Conservation (phyloP, 2,888 invertebrate species). For the Geotrupes spiniger region DNA sequence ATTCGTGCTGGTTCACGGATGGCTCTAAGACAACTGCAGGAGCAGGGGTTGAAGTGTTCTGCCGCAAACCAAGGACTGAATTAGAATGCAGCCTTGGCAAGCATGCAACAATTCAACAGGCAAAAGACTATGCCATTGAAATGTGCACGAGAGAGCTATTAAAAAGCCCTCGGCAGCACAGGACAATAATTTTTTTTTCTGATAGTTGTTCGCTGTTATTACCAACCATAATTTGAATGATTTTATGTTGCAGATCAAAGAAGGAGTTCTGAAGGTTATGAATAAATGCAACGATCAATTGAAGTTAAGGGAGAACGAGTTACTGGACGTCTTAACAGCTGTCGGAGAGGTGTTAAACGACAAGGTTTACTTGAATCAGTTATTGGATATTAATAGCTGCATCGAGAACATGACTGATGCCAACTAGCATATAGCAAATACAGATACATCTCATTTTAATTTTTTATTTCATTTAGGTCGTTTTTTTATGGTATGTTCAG, state of each 20-base stretch:
- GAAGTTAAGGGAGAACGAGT: slow-evolving; percentile 61
- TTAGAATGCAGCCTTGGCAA: no score
- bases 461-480: slow-evolving; percentile 4
- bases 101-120: no score
- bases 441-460: neutral
- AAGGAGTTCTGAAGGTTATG: slow-evolving; percentile 60
- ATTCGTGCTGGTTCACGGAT: no score
- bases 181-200: no score
- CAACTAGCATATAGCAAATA: slow-evolving; percentile 55
- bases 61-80: no score
- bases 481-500: slow-evolving; percentile 8
- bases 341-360: slow-evolving; percentile 68
- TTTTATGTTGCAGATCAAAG: slow-evolving; percentile 56
- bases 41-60: no score
- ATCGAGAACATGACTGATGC: slow-evolving; percentile 75
- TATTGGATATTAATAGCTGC: slow-evolving; percentile 76
- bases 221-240: neutral
- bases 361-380: slow-evolving; percentile 69
- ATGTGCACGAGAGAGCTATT: no score
- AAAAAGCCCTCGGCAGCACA: no score
- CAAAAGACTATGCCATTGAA: no score
- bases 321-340: slow-evolving; percentile 62
- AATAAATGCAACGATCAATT: slow-evolving; percentile 71
- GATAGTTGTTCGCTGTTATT: neutral
- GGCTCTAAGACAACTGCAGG: no score